Percentiles rank a stretch among this genome's conserved stretches.
These are phyloP conservation scores for Todiramphus saurophagus DNA, from an alignment of 2,113 vertebrate genomes.

Conservation along the genomic window DNA sequence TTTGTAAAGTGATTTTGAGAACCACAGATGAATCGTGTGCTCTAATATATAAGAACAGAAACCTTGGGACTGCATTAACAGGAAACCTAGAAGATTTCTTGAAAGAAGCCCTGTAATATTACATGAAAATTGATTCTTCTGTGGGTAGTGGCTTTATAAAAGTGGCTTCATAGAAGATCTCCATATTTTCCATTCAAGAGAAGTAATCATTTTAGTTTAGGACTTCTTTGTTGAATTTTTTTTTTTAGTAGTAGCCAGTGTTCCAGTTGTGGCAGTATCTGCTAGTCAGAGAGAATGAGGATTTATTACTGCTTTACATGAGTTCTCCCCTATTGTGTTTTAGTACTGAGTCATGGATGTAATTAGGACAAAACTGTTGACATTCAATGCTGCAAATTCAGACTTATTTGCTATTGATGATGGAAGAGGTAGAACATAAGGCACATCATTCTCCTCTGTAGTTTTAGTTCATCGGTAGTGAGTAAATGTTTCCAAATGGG, in stretches of 20 bases:
- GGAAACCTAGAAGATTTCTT: neutral
- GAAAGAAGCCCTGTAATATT: neutral
- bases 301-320: neutral
- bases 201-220: neutral
- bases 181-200: neutral
- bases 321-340: neutral
- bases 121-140: neutral
- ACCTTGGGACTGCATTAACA: neutral
- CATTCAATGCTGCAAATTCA: neutral
- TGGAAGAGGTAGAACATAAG: neutral
- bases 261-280: neutral
- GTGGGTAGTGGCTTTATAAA: neutral
- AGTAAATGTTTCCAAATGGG: neutral
- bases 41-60: neutral
- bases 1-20: neutral
- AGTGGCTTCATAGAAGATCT: neutral
- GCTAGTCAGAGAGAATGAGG: neutral
- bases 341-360: neutral
- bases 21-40: neutral
- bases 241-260: neutral
- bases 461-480: neutral
- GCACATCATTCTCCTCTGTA: neutral
- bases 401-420: neutral
- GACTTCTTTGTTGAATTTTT: neutral
- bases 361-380: slow-evolving; percentile 16